These are phyloP conservation scores for Oriolus oriolus DNA, from an alignment of 2,113 vertebrate species.

Conservation along the genomic window DNA sequence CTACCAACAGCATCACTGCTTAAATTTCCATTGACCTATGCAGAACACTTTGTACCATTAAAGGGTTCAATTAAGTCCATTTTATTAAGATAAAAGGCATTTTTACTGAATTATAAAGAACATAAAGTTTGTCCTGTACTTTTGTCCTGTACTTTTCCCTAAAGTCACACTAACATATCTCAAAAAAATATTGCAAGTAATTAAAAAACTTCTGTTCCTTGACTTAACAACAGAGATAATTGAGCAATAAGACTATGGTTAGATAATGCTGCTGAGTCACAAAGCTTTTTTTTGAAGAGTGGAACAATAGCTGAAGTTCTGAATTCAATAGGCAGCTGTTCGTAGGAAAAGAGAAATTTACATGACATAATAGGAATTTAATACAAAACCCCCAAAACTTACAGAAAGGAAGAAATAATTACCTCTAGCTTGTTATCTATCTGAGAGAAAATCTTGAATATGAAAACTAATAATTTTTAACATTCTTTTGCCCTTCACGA, in stretches of 20 bases:
- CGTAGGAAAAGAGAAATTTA: not conserved
- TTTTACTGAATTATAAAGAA: conserved; percentile 20
- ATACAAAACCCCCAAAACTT: not conserved
- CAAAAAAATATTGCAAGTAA: conserved; percentile 9
- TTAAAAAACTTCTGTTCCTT: conserved; percentile 35
- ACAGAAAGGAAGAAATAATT: conserved; percentile 14
- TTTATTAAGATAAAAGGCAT: conserved; percentile 28
- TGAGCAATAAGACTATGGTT: conserved; percentile 37
- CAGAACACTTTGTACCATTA: not conserved
- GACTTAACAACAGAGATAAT: conserved; percentile 40
- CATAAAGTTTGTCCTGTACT: conserved; percentile 1
- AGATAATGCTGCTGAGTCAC: conserved; percentile 43
- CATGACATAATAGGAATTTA: not conserved
- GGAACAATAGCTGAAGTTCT: conserved; percentile 14
- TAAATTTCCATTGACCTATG: not conserved
- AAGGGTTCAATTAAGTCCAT: not conserved
- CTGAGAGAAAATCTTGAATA: not conserved
- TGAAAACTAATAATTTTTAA: not conserved
- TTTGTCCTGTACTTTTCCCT: conserved; percentile 30
- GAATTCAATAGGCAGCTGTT: not conserved
- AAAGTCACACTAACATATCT: not conserved
- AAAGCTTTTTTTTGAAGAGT: not conserved
- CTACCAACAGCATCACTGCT: not conserved
- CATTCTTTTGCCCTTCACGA: not conserved
- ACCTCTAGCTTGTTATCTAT: not conserved